Evolutionary conservation across 2,888 invertebrate genomes (phyloP).

Genomic region (Allygus modestus): DNA sequence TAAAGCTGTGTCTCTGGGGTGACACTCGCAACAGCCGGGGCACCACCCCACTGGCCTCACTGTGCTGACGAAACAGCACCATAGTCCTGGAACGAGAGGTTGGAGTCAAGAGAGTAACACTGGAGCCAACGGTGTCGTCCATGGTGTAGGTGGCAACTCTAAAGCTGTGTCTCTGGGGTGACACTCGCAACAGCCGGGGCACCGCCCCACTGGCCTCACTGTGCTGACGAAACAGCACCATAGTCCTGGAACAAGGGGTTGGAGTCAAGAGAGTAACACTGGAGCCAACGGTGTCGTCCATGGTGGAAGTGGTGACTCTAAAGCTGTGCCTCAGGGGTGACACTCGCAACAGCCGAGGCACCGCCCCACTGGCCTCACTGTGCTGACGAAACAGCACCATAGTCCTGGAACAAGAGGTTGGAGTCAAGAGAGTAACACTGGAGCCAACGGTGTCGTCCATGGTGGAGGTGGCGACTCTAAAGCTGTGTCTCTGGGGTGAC

Average conservation of each 20-base stretch:
- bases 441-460: conserved; percentile 9
- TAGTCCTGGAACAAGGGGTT: conserved; percentile 44
- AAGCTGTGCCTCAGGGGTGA: conserved; percentile 80
- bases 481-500: conserved; percentile 79
- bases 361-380: conserved; percentile 73
- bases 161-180: conserved; percentile 79
- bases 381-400: too few species aligned
- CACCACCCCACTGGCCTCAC: conserved; percentile 74
- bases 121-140: conserved; percentile 63
- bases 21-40: conserved; percentile 80
- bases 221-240: conserved; percentile 53
- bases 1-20: conserved; percentile 71
- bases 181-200: conserved; percentile 80
- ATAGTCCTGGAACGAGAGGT: conserved; percentile 59
- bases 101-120: conserved; percentile 62
- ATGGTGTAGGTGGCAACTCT: conserved; percentile 63
- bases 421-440: neutral
- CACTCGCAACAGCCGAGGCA: conserved; percentile 80
- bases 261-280: conserved; percentile 62
- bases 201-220: conserved; percentile 74
- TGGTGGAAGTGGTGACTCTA: conserved; percentile 65
- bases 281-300: conserved; percentile 63
- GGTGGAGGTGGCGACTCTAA: conserved; percentile 70
- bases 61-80: conserved; percentile 53
- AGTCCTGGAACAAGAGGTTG: neutral